Base-by-base conservation (phyloP, 1,140 invertebrate species). In the Scylla paramamosain region DNA sequence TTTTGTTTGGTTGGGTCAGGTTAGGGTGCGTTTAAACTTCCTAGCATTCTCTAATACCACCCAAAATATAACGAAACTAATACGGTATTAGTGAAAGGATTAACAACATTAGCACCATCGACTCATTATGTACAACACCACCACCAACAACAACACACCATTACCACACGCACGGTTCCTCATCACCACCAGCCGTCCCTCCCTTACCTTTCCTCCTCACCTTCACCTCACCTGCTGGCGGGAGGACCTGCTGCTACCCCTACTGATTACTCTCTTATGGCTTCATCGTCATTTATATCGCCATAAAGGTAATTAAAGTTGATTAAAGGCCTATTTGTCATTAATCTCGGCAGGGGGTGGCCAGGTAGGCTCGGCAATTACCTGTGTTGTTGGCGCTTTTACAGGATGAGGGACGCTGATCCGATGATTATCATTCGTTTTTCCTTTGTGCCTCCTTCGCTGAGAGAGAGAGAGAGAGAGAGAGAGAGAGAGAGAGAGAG, bases 261-360 rank as follows among this genome's bases (percentile, higher is more conserved):
- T 25, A n/a, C 67, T 77, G n/a, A 77, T 77, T 77, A 77, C 67
- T 77, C 67, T n/a, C 67, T 77, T 77, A 77, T n/a, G 67, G 67
- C 67, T 77, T 77, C 67, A 77, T n/a, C 67, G 67, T 77, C 67
- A 77, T 77, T 77, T 77, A 77, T 77, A 77, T 77, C 67, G 67
- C 67, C 67, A 77, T 77, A 77, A 77, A n/a, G 67, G 67, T 77
- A 77, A 77, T 77, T n/a, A 77, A 77, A n/a, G 67, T n/a, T 77
- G 67, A 77, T 77, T 77, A 77, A 77, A 77, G 67, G 67, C 67
- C 67, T n/a, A 77, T 77, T 77, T 77, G 67, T 77, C 67, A 77
- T 77, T 77, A n/a, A 77, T 77, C 67, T 77, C 67, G 67, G 67
- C 67, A n/a, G 67, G 67, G 67, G 67, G 67, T 20, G 67, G 67